Percentiles rank a stretch among this genome's conserved stretches.
phyloP scores from a whole-genome alignment of 2,797 vertebrate genomes.

The Vespertilio murinus region DNA sequence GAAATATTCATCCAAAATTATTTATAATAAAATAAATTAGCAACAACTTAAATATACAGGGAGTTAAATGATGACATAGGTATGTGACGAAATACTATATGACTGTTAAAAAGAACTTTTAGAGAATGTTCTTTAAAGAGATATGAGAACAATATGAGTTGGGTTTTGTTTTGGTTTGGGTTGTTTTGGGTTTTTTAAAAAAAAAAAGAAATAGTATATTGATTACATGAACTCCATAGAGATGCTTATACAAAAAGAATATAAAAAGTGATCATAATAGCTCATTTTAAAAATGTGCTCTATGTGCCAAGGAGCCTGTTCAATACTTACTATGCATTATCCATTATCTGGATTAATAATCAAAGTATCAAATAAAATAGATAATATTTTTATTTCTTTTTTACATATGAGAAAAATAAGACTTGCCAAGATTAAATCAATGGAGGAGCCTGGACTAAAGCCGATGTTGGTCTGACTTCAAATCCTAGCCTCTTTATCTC shows the following conservation, averaged over 20 bases:
- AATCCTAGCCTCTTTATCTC: background rate
- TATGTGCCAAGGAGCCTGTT: background rate
- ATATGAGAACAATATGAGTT: background rate
- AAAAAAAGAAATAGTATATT: background rate
- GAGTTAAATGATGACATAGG: background rate
- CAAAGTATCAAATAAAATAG: background rate
- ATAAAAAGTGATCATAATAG: background rate
- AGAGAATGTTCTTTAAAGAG: background rate
- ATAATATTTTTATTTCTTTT: background rate
- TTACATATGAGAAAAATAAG: background rate
- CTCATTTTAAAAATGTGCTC: background rate
- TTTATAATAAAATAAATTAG: background rate
- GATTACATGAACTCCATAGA: background rate
- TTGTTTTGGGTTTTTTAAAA: too few relatives aligned
- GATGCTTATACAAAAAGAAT: background rate
- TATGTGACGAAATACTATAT: background rate
- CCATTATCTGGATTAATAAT: background rate
- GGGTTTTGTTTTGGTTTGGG: too few relatives aligned
- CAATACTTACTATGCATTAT: background rate
- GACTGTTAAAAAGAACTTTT: background rate
- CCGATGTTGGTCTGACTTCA: background rate
- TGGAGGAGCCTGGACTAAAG: background rate
- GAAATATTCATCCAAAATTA: background rate
- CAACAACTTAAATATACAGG: background rate
- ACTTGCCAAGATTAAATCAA: background rate